A percentile compares a stretch with the other conserved stretches of the same genome.
Conservation (phyloP, 2,113 vertebrate genomes). For the Orthonyx spaldingii region DNA sequence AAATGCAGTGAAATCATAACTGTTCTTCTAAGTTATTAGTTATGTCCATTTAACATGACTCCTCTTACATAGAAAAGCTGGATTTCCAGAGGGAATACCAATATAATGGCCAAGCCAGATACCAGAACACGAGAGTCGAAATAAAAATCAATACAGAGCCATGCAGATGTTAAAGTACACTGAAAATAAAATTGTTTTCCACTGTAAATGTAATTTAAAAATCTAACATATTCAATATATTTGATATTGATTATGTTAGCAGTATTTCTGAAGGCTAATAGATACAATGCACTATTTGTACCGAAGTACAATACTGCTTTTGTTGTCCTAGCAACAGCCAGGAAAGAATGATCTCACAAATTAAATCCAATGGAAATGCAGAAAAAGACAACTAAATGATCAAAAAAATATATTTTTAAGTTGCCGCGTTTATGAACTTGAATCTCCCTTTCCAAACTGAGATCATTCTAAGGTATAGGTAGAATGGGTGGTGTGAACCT, state of each 20-base stretch:
- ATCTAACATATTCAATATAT: conserved; percentile 68
- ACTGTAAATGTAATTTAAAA: conserved; percentile 72
- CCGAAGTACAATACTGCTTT: neutral
- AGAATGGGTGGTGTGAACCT: neutral
- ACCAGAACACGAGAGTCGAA: conserved; percentile 8
- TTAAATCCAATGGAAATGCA: conserved; percentile 56
- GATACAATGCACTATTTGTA: conserved; percentile 26
- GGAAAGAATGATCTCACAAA: conserved; percentile 43
- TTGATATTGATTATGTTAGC: conserved; percentile 72
- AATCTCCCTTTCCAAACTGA: neutral
- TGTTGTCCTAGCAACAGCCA: conserved; percentile 78
- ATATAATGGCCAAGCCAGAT: neutral
- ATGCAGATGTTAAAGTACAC: conserved; percentile 38
- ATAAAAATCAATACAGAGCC: conserved; percentile 59
- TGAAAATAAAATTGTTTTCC: conserved; percentile 64
- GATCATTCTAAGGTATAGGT: neutral
- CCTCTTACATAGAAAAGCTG: neutral
- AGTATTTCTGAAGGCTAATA: conserved; percentile 68
- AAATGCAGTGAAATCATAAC: neutral
- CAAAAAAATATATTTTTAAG: neutral
- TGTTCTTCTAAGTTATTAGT: neutral
- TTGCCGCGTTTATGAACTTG: neutral
- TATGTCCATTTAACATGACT: neutral
- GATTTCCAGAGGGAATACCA: conserved; percentile 14
- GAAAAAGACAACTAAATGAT: conserved; percentile 48